Evolutionary conservation across 2,113 vertebrate species (phyloP).

Genomic region (Clarias magur): DNA sequence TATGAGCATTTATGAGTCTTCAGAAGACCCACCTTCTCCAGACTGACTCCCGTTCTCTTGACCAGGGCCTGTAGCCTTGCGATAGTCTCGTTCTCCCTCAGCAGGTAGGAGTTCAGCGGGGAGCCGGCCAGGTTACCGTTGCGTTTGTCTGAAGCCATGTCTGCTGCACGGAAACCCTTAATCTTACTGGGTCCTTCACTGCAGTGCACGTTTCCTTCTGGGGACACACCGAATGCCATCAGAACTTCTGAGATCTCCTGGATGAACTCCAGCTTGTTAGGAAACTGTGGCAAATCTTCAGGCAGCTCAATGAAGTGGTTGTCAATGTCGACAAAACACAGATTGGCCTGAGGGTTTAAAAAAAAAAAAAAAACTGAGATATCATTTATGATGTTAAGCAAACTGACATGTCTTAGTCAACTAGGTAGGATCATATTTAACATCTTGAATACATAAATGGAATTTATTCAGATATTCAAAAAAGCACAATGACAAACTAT

Average conservation of each 20-base stretch:
- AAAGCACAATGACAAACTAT: background rate
- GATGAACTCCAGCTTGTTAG: constrained; percentile 96
- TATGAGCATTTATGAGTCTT: background rate
- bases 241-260: constrained; percentile 97
- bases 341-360: constrained; percentile 81
- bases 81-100: constrained; percentile 96
- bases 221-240: constrained; percentile 87
- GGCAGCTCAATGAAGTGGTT: constrained; percentile 97
- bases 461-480: background rate
- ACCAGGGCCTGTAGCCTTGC: constrained; percentile 94
- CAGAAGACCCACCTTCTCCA: constrained; percentile 85
- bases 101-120: constrained; percentile 87
- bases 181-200: constrained; percentile 84
- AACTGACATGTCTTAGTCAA: background rate
- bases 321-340: constrained; percentile 98
- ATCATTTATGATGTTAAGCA: background rate
- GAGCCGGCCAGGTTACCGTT: constrained; percentile 91
- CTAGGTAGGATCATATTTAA: background rate
- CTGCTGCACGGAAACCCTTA: constrained; percentile 79
- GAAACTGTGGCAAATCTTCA: constrained; percentile 96
- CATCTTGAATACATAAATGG: background rate
- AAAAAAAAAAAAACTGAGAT: too few relatives aligned
- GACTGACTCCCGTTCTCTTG: constrained; percentile 93
- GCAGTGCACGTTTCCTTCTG: constrained; percentile 87
- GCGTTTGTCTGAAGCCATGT: constrained; percentile 89